Base-by-base conservation (phyloP, 2,113 vertebrate species). In the Sinocyclocheilus grahami region DNA sequence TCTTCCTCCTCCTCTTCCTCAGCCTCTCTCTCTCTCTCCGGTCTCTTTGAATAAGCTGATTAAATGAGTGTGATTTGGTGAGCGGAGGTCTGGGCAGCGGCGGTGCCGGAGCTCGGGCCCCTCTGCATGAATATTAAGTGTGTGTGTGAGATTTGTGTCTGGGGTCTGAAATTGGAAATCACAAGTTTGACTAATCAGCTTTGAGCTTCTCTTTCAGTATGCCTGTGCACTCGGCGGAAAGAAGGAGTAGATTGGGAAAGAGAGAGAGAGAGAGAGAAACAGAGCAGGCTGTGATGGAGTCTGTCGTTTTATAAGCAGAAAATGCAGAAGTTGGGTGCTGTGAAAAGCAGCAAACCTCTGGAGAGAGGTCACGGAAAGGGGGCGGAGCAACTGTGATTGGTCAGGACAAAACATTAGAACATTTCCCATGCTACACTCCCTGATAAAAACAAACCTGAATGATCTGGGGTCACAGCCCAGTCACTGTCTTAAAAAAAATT, bases 141-240 rank as follows among this genome's bases (percentile, higher is more conserved):
- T n/a, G 82, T 83, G 81, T 77, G 86, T 63, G 51, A 92, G 93
- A 94, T 95, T 94, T 95, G 93, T 93, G 93, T 95, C 93, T 90
- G 79, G 69, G 92, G 91, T 94, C 92, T 95, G 91, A 95, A 95
- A 94, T 93, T 93, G 92, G 93, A 94, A 95, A 93, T 94, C 93
- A 93, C 92, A 94, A 94, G 92, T 95, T 93, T 93, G 91, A 94
- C 93, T 95, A 95, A 95, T 94, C 94, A 94, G 94, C 94, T 95
- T 90, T 95, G 86, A 92, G 92, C 91, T 91, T 89, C 85, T 90
- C 82, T 87, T 92, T 93, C 71, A 10, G 65, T 55, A 22, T 60
- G 85, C 51, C 30, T 58, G 74, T 20, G 48, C 53, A 20, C 33
- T 46, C n/a, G 33, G 42, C 12, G 77, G 69, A 78, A 58, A 30